Percentiles rank a stretch among this genome's conserved stretches.
phyloP scores from a whole-genome alignment of 53 echinoderm and acorn worm species.

The Paracentrotus lividus region DNA sequence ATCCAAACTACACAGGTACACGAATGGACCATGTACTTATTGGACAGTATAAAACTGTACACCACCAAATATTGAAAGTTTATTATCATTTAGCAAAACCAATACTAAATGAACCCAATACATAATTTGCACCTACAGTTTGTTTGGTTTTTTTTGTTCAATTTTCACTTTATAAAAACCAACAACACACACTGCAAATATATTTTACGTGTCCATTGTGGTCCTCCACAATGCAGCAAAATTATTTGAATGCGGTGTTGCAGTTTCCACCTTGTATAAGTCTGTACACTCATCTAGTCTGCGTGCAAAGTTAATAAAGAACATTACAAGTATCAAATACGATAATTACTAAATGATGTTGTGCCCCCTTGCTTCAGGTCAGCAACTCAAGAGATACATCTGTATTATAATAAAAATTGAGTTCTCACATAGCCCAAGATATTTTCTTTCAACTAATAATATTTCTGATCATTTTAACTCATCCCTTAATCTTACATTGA shows the following conservation, averaged over 20 bases:
- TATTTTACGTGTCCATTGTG: conserved; percentile 17
- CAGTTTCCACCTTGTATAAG: background rate
- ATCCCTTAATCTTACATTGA: no score
- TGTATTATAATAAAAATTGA: no score
- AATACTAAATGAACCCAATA: background rate
- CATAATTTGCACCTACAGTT: background rate
- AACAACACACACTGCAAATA: conserved; percentile 27
- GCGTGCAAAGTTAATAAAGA: conserved; percentile 10
- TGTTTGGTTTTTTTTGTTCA: background rate
- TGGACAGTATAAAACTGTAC: background rate
- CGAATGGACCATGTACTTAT: no score
- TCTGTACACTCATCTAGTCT: conserved; percentile 7
- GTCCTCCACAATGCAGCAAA: conserved; percentile 20
- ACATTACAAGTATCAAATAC: background rate
- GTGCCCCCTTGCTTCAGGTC: no score
- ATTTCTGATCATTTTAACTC: no score
- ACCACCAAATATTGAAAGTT: background rate
- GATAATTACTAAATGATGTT: no score
- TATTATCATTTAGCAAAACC: background rate
- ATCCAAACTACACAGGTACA: background rate
- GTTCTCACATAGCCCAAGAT: no score
- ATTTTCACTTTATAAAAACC: no score
- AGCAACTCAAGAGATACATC: no score
- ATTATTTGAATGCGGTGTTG: conserved; percentile 14
- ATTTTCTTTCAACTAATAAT: no score